phyloP scores from a whole-genome alignment of 2,797 vertebrate species.

The Chelonia mydas region DNA sequence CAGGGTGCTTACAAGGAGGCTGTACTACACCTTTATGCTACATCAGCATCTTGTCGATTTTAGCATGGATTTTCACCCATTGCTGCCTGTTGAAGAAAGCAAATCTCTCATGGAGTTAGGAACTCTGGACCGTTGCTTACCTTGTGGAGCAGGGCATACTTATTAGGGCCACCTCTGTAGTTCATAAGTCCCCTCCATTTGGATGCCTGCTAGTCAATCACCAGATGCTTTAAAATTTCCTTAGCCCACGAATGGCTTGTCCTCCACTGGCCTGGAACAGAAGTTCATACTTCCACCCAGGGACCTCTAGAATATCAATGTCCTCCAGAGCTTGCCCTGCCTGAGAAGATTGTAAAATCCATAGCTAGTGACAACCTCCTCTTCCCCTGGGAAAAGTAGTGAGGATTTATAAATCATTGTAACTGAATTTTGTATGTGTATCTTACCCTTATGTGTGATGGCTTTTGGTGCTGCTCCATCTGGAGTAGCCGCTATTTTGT shows the following conservation, averaged over 20 bases:
- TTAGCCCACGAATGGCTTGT: not conserved
- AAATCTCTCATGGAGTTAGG: not conserved
- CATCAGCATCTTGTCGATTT: not conserved
- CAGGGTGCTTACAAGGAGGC: not conserved
- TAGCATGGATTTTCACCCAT: not conserved
- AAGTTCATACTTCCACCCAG: not conserved
- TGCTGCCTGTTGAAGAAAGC: not conserved
- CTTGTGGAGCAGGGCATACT: not conserved
- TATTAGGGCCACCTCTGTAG: not conserved
- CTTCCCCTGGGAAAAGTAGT: not conserved
- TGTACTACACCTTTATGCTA: not conserved
- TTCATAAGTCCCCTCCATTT: not conserved
- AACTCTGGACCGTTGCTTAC: not conserved
- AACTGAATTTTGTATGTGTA: not conserved
- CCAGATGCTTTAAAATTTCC: not conserved
- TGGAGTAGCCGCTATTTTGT: not conserved
- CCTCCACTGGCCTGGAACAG: not conserved
- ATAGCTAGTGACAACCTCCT: not conserved
- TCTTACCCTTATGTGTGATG: not conserved
- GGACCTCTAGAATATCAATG: not conserved
- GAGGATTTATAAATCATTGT: not conserved
- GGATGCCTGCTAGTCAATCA: not conserved
- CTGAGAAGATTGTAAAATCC: not conserved
- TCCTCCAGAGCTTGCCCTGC: not conserved
- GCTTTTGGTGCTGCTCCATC: not conserved